Conservation (phyloP, 2,113 vertebrate species). For the Bubalus kerabau region DNA sequence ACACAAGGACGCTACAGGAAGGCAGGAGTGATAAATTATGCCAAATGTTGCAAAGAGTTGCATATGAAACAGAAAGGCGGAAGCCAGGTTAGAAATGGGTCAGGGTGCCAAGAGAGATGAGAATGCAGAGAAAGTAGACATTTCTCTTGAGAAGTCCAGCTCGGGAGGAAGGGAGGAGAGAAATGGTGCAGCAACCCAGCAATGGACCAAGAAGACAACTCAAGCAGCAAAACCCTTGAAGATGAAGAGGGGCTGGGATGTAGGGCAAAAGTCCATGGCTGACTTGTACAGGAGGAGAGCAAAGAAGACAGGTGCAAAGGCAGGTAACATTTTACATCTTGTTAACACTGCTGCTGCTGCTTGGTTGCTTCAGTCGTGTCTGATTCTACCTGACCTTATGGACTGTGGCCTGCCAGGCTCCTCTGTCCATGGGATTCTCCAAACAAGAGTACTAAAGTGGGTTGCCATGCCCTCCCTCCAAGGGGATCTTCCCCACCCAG, state of each 20-base stretch:
- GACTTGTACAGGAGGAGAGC: not conserved
- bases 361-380: not conserved
- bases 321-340: not conserved
- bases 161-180: not conserved
- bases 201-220: not conserved
- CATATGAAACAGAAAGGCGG: too few species aligned
- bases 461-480: not conserved
- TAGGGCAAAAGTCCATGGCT: not conserved
- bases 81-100: not conserved
- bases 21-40: not conserved
- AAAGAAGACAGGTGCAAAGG: not conserved
- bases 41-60: not conserved
- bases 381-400: not conserved
- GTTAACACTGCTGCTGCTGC: not conserved
- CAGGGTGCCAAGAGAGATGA: not conserved
- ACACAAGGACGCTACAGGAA: not conserved
- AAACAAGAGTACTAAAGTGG: not conserved
- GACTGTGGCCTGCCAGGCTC: not conserved
- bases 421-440: not conserved
- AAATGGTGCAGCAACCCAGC: not conserved
- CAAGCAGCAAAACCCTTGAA: not conserved
- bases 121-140: not conserved
- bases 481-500: not conserved
- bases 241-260: not conserved
- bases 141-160: not conserved